Evolutionary conservation across 2,888 invertebrate genomes (phyloP), one percentile per base, ranked within the genome.

Genomic region (Biston stratarius): DNA sequence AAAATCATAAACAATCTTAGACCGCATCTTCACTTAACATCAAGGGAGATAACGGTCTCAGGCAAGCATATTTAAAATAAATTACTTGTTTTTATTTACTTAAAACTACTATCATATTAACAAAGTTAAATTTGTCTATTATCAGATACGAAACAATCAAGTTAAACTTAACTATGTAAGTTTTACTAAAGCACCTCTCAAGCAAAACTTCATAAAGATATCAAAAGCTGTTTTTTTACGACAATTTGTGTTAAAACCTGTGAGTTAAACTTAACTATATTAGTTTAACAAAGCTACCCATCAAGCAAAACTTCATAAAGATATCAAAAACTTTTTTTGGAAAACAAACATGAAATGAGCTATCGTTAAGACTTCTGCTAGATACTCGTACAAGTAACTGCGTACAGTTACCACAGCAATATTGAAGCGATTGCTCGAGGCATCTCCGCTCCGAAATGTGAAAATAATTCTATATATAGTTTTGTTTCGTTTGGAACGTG

Each of bases 381-480:
- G 38, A 12, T 14, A 47, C 15, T 15, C 1, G 34, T 51, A 34
- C 49, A 55, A 64, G 40, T 57, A 15, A 45, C 15, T 45, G 34
- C 42, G 53, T 52, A 63, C 67, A 58, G 62, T 62, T 62, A 66
- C 64, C n/a, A 51, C 10, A 24, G 34, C 36, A 61, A 67, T 73
- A 70, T 47, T 45, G 38, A 69, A 71, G 67, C 56, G 59, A 67
- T 69, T 61, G 58, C 69, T 71, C 61, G 49, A 71, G 67, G 74
- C 80, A 96, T 89, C 91, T 71, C 62, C 76, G 73, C 65, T 77
- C 77, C 62, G 52, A 71, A 77, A 74, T 79, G 80, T 79, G 78
- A 71, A 74, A 78, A 73, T 77, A 75, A 79, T 77, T 74, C 80
- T 81, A 82, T 80, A 84, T 83, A 78, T 84, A 83, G 82, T 79